Evolutionary conservation across 2,888 invertebrate genomes (phyloP).

Genomic region (Zhuqinia jingwanae): DNA sequence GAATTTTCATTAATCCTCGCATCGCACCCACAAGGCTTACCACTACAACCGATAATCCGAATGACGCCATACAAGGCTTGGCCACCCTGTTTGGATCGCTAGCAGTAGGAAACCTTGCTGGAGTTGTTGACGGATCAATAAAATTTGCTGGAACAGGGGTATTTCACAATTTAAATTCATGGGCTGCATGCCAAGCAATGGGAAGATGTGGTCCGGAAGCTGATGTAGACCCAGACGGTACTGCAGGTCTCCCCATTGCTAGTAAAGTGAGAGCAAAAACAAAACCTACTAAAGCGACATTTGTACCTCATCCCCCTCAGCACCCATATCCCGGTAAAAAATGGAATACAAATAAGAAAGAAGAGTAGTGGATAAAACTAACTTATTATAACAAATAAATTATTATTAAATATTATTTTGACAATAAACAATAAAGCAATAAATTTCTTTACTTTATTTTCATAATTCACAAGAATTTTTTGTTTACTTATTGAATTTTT

Average conservation of each 20-base stretch:
- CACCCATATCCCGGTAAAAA: conserved; percentile 30
- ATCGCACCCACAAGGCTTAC: conserved; percentile 42
- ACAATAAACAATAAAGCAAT: no score
- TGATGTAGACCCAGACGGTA: no score
- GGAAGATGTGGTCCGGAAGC: background rate
- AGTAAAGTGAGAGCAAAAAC: background rate
- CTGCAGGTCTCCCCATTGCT: background rate
- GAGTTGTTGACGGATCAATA: conserved; percentile 44
- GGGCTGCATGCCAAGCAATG: background rate
- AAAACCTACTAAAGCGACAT: no score
- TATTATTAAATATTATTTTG: background rate
- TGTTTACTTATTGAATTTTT: no score
- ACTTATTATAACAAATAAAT: no score
- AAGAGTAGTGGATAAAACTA: no score
- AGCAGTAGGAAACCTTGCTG: conserved; percentile 48
- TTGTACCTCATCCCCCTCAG: conserved; percentile 4
- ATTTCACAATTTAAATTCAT: conserved; percentile 30
- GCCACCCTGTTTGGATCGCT: conserved; percentile 44
- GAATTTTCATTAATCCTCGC: conserved; percentile 43
- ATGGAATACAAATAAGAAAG: background rate
- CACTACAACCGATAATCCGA: conserved; percentile 48
- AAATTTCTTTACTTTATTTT: no score
- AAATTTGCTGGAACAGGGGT: conserved; percentile 43
- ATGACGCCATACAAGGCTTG: conserved; percentile 26
- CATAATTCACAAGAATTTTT: no score